These are phyloP conservation scores for Corapipo altera DNA, from an alignment of 2,113 vertebrate genomes.

Conservation along the genomic window DNA sequence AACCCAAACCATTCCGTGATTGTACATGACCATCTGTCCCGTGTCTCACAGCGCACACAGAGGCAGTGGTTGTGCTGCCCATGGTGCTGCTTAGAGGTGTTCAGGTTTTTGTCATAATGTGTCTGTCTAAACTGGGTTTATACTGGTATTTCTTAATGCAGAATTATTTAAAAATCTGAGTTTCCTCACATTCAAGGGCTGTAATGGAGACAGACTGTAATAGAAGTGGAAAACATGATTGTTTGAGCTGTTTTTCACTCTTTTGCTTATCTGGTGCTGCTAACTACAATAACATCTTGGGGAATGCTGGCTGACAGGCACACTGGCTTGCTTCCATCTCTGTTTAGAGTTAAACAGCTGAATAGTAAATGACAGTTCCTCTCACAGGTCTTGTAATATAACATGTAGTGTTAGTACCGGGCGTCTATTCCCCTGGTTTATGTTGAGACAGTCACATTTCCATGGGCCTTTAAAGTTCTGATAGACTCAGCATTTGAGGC, in stretches of 20 bases:
- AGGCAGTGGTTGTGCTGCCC: not conserved
- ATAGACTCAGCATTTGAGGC: not conserved
- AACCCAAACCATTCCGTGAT: not conserved
- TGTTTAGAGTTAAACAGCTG: not conserved
- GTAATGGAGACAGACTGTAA: not conserved
- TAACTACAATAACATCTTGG: not conserved
- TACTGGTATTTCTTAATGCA: not conserved
- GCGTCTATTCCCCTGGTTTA: not conserved
- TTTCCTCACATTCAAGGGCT: not conserved
- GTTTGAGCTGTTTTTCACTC: not conserved
- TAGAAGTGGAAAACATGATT: not conserved
- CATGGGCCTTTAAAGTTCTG: not conserved
- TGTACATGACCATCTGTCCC: rapidly evolving
- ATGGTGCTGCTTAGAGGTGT: not conserved
- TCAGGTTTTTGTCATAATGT: not conserved
- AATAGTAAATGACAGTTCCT: not conserved
- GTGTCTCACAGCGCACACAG: rapidly evolving
- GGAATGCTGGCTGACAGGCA: not conserved
- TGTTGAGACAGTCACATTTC: not conserved
- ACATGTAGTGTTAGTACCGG: not conserved
- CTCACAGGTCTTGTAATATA: not conserved
- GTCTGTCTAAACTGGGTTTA: not conserved
- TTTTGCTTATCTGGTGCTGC: not conserved
- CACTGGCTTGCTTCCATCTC: not conserved
- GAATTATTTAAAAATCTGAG: not conserved